A percentile compares a stretch with the other conserved stretches of the same genome.
Conservation (phyloP, 2,888 invertebrate species). For the Cheilosia impressa region DNA sequence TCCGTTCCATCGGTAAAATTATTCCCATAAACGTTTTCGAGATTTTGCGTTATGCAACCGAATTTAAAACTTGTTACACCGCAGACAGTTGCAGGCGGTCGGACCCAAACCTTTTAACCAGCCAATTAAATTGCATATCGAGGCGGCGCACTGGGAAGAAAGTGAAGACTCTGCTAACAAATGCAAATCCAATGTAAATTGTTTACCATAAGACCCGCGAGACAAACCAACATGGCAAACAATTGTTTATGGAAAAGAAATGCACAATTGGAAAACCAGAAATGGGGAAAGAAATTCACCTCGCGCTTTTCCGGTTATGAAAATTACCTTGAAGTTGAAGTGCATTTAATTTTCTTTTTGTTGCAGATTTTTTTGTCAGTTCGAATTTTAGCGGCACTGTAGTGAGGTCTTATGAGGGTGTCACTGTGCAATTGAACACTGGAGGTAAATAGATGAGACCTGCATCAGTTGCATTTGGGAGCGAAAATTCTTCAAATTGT, state of each 20-base stretch:
- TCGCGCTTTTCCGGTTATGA: slow-evolving; percentile 47
- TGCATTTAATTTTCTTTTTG: slow-evolving; percentile 9
- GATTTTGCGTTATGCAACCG: neutral
- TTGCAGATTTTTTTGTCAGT: neutral
- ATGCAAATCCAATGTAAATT: slow-evolving; percentile 36
- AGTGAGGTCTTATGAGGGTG: neutral
- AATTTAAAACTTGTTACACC: neutral
- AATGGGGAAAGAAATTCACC: slow-evolving; percentile 31
- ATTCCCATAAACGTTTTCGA: neutral
- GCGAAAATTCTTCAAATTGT: too few species aligned
- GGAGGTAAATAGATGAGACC: neutral
- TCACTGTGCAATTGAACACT: neutral
- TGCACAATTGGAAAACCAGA: slow-evolving; percentile 24
- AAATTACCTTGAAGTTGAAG: slow-evolving; percentile 33
- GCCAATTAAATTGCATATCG: slow-evolving; percentile 15
- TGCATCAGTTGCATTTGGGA: too few species aligned
- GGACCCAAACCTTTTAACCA: neutral
- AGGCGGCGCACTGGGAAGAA: slow-evolving; percentile 11
- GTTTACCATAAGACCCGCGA: slow-evolving; percentile 4
- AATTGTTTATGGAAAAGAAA: neutral
- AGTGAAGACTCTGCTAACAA: slow-evolving; percentile 18
- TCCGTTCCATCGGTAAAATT: neutral
- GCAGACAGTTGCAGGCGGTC: neutral
- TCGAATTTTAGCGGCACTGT: neutral
- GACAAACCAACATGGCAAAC: neutral